A percentile compares a stretch with the other conserved stretches of the same genome.
phyloP scores from a whole-genome alignment of 1,140 invertebrate species.

The Aricia agestis region DNA sequence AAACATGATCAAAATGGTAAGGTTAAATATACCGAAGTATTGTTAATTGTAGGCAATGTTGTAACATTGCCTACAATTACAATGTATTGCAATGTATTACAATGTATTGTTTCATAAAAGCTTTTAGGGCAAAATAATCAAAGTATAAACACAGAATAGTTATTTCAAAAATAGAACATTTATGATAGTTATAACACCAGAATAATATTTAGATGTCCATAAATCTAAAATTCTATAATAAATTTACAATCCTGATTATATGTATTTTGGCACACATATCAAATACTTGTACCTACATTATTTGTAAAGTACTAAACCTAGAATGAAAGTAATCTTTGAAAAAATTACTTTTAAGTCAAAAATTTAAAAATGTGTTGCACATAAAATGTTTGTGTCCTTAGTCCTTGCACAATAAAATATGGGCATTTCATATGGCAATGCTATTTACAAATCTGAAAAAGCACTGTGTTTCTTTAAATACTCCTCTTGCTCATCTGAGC shows the following conservation, averaged over 20 bases:
- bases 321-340: background rate
- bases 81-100: too few species aligned
- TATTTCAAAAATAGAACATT: too few species aligned
- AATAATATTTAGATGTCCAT: too few species aligned
- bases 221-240: background rate
- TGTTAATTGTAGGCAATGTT: background rate
- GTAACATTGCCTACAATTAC: too few species aligned
- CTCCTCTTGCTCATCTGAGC: conserved; percentile 45
- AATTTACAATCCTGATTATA: background rate
- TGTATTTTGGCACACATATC: background rate
- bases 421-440: background rate
- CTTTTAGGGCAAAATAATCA: too few species aligned
- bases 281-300: background rate
- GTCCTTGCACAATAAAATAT: background rate
- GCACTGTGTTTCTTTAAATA: conserved; percentile 55
- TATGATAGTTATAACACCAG: too few species aligned
- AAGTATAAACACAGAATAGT: too few species aligned
- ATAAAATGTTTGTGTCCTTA: background rate
- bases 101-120: too few species aligned
- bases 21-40: background rate
- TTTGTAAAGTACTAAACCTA: background rate
- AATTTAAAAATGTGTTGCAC: background rate
- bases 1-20: background rate
- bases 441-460: conserved; percentile 26
- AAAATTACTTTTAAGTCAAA: background rate